Evolutionary conservation across 1,140 invertebrate genomes (phyloP).

Genomic region (Ctenoplectra terminalis): DNA sequence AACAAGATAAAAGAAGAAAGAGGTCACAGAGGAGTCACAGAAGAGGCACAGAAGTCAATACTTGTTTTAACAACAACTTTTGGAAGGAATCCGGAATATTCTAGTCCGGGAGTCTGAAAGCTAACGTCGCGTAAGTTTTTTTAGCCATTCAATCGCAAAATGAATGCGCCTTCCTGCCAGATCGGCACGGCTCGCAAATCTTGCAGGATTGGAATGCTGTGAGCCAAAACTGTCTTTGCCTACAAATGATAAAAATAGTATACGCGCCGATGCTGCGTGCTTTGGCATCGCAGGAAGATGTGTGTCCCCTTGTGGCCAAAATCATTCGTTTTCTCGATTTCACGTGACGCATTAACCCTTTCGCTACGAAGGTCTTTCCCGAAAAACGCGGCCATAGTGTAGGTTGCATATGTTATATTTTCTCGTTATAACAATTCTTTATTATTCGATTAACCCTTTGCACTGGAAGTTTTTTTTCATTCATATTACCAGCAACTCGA

Average conservation of each 20-base stretch:
- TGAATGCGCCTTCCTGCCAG: not conserved
- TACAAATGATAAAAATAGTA: constrained; percentile 42
- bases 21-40: too few relatives aligned
- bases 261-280: constrained; percentile 18
- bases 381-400: too few relatives aligned
- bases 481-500: too few relatives aligned
- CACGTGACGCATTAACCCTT: not conserved
- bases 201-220: constrained; percentile 34
- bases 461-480: too few relatives aligned
- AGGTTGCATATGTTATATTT: too few relatives aligned
- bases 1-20: too few relatives aligned
- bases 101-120: too few relatives aligned
- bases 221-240: constrained; percentile 40
- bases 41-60: not conserved
- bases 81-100: not conserved
- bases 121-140: too few relatives aligned
- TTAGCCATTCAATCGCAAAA: not conserved
- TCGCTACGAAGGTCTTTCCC: too few relatives aligned
- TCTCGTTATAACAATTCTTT: too few relatives aligned
- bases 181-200: constrained; percentile 35
- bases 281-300: constrained; percentile 1
- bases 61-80: not conserved
- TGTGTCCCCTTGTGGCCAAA: constrained; percentile 4
- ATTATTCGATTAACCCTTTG: too few relatives aligned
- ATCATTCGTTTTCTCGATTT: not conserved